phyloP scores from a whole-genome alignment of 2,113 vertebrate species.

The Xenopus laevis region DNA sequence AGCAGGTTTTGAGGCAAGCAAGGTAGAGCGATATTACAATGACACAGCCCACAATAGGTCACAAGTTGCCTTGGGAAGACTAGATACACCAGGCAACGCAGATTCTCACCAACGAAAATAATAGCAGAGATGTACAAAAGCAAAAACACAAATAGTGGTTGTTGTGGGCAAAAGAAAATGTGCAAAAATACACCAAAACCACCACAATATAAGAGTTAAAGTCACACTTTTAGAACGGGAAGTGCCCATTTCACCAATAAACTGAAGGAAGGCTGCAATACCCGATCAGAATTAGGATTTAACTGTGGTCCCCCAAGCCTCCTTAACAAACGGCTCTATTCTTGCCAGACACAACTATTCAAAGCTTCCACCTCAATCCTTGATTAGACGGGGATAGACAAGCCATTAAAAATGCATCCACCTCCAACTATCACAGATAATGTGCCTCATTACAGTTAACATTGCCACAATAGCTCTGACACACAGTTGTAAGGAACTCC shows the following conservation, averaged over 20 bases:
- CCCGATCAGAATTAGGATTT: neutral
- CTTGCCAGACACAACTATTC: slow-evolving; percentile 31
- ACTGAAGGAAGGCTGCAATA: neutral
- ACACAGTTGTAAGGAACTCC: slow-evolving; percentile 57
- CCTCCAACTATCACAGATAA: slow-evolving; percentile 65
- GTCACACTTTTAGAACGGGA: too few relatives aligned
- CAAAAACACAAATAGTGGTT: too few relatives aligned
- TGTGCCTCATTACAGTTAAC: slow-evolving; percentile 56
- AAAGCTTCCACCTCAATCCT: slow-evolving; percentile 57
- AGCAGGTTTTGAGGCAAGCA: slow-evolving; percentile 20
- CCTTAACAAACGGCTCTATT: slow-evolving; percentile 12
- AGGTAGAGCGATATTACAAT: neutral
- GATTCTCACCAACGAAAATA: neutral
- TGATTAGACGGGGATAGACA: slow-evolving; percentile 60
- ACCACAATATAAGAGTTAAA: too few relatives aligned
- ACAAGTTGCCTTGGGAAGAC: neutral
- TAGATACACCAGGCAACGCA: neutral
- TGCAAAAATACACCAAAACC: too few relatives aligned
- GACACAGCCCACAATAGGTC: neutral
- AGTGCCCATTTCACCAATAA: too few relatives aligned
- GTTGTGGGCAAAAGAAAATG: too few relatives aligned
- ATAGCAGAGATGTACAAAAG: too few relatives aligned
- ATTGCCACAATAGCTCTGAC: slow-evolving; percentile 61
- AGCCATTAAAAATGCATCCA: slow-evolving; percentile 66
- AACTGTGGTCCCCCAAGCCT: neutral